A percentile compares a stretch with the other conserved stretches of the same genome.
These are phyloP conservation scores for Ametastegia equiseti DNA, from an alignment of 2,888 invertebrate genomes.

Conservation along the genomic window DNA sequence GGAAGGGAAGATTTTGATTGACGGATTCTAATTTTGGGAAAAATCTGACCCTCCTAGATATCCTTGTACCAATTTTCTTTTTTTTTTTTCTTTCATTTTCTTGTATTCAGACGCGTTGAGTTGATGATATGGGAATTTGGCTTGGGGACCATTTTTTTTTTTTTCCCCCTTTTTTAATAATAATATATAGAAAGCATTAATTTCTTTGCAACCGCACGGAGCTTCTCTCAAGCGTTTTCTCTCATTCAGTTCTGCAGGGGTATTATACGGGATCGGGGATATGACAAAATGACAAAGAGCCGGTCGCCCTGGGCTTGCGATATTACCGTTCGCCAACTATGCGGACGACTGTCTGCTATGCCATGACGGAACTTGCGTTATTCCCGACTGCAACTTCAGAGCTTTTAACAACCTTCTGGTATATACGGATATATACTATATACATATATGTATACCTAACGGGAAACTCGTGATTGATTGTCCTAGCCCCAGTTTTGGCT, in stretches of 20 bases:
- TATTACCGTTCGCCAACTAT: constrained; percentile 75
- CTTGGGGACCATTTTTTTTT: too few species aligned
- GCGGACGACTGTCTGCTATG: constrained; percentile 67
- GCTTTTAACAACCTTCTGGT: constrained; percentile 47
- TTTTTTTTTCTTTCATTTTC: too few species aligned
- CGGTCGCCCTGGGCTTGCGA: constrained; percentile 71
- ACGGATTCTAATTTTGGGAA: too few species aligned
- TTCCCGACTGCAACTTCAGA: constrained; percentile 26
- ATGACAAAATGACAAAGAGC: constrained; percentile 74
- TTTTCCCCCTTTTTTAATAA: too few species aligned
- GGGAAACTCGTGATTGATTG: constrained; percentile 71
- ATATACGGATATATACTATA: too few species aligned
- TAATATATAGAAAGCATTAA: constrained; percentile 22
- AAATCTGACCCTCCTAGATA: too few species aligned
- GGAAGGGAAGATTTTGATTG: too few species aligned
- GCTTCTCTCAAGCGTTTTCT: constrained; percentile 40
- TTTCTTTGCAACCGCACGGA: constrained; percentile 3
- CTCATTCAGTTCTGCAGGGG: constrained; percentile 1
- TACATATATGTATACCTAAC: too few species aligned
- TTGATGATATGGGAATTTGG: too few species aligned
- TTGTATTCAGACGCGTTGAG: too few species aligned
- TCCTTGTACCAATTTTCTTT: too few species aligned
- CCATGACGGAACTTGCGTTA: constrained; percentile 49
- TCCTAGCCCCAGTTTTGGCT: constrained; percentile 72
- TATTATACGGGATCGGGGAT: constrained; percentile 49